Evolutionary conservation across 2,888 invertebrate species (phyloP).

Genomic region (Thecocarcelia acutangulata): DNA sequence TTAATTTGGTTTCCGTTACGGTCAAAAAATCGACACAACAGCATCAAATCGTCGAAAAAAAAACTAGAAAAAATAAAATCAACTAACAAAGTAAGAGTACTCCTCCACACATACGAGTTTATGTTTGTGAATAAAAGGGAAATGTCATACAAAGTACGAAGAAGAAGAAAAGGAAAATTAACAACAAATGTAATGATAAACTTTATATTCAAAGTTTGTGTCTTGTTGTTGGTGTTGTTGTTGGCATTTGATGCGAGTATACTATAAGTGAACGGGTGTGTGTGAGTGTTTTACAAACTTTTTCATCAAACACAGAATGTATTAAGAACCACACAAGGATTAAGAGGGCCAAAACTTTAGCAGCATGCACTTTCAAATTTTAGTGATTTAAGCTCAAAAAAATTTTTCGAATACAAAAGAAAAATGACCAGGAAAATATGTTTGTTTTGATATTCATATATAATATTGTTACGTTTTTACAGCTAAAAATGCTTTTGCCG

Average conservation of each 20-base stretch:
- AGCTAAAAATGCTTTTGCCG: no score
- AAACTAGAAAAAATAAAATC: neutral
- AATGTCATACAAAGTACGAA: conserved; percentile 52
- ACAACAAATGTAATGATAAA: conserved; percentile 45
- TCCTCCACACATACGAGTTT: conserved; percentile 4
- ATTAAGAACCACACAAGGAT: conserved; percentile 53
- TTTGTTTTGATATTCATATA: no score
- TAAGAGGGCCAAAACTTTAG: conserved; percentile 54
- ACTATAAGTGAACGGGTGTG: conserved; percentile 6
- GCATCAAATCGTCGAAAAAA: conserved; percentile 18
- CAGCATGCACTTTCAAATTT: conserved; percentile 14
- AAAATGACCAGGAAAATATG: neutral
- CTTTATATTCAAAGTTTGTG: conserved; percentile 59
- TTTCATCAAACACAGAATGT: conserved; percentile 14
- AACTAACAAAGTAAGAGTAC: conserved; percentile 28
- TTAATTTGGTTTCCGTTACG: conserved; percentile 67
- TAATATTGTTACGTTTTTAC: neutral
- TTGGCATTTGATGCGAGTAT: no score
- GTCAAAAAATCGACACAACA: conserved; percentile 52
- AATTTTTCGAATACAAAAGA: neutral
- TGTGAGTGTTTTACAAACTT: conserved; percentile 11
- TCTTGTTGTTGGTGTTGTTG: conserved; percentile 37
- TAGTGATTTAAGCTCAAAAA: conserved; percentile 20
- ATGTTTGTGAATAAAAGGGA: conserved; percentile 48
- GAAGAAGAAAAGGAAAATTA: conserved; percentile 28